Evolutionary conservation across 1,140 invertebrate genomes (phyloP), one percentile per base, ranked within the genome.

Genomic region (Phenacoccus solenopsis): DNA sequence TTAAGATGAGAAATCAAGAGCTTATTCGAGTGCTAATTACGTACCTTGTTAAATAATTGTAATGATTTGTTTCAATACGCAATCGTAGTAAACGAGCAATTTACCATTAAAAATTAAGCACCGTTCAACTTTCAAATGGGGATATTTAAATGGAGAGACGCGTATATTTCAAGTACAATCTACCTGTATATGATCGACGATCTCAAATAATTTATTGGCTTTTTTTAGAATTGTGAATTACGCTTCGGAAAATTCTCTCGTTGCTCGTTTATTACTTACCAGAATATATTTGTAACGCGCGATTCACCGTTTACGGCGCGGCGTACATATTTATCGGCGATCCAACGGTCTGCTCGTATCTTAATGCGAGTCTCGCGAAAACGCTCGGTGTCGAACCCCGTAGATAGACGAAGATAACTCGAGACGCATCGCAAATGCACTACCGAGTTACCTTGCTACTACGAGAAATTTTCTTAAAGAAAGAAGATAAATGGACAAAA

Each of bases 21-120:
- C 59, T 64, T 64, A 64, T 64, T 64, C 25, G 59, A 64, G 59
- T 64, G 59, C 59, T 64, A 64, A 64, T 64, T 64, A 64, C 13
- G 21, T 24, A 25, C 21, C 59, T 64, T 25, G 22, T 24, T 64
- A 27, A 25, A 25, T 64, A 24, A 64, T 64, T 64, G 59, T 25
- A 64, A 64, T 27, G 25, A 4, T 25, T 64, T 10, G 10, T 25
- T 64, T 25, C 10, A 64, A 16, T 64, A 64, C 25, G 59, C 59
- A 64, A 64, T 64, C 59, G 7, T 24, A 25, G 59, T 64, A 64
- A 64, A 27, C 59, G 25, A 64, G 59, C 59, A 64, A 64, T 64
- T 20, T 25, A 64, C 21, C 21, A 25, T 25, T 27, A 64, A 64
- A 64, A 24, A 3, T 24, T 16, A 64, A 22, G 22, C 21, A 64